These are phyloP conservation scores for Dicrostonyx torquatus DNA, from an alignment of 2,797 vertebrate species.

Conservation along the genomic window DNA sequence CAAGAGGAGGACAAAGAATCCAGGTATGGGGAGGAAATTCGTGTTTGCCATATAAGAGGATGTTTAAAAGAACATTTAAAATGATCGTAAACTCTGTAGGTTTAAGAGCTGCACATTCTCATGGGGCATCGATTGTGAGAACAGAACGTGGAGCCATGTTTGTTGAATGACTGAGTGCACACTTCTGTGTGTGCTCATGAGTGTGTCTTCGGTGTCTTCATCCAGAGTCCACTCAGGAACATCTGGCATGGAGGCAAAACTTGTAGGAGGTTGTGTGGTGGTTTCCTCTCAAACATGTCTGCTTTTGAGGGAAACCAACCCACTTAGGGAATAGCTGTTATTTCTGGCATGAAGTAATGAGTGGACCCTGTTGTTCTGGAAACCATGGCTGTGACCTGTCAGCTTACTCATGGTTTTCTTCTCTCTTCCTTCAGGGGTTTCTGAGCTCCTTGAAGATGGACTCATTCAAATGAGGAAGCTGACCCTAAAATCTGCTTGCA, in stretches of 20 bases:
- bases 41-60: neutral
- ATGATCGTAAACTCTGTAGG: neutral
- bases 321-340: neutral
- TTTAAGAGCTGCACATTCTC: neutral
- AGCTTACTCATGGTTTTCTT: neutral
- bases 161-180: neutral
- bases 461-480: neutral
- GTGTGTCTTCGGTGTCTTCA: neutral
- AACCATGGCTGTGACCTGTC: neutral
- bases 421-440: slow-evolving; percentile 4
- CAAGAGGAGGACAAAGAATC: neutral
- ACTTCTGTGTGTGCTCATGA: neutral
- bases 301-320: neutral
- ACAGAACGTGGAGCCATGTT: neutral
- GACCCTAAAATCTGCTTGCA: neutral
- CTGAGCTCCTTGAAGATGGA: neutral
- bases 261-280: neutral
- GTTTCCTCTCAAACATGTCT: neutral
- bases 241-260: neutral
- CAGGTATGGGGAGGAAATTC: neutral
- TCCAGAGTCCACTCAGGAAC: neutral
- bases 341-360: neutral
- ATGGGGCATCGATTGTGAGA: neutral
- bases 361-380: neutral
- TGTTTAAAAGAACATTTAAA: neutral